Percentiles rank a stretch among this genome's conserved stretches.
phyloP scores from a whole-genome alignment of 2,113 vertebrate genomes.

The Nycticorax nycticorax region DNA sequence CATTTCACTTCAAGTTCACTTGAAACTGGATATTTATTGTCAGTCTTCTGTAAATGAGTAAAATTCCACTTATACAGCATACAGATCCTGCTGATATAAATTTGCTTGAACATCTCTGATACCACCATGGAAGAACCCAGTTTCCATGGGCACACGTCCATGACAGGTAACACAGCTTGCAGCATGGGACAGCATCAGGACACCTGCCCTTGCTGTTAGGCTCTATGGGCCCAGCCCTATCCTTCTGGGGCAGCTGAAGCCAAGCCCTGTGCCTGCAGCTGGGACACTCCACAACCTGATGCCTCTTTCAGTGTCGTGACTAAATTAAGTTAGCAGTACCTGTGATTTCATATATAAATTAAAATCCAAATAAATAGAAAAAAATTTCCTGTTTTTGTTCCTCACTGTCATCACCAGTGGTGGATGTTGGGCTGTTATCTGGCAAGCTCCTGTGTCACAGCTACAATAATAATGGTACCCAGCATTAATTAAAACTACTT shows the following conservation, averaged over 20 bases:
- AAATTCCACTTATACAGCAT: not conserved
- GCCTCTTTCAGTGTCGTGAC: not conserved
- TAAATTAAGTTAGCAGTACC: not conserved
- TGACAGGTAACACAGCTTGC: not conserved
- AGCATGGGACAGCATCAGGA: accelerated
- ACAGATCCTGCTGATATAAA: not conserved
- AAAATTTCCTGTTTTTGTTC: not conserved
- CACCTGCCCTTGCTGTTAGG: not conserved
- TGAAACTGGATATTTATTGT: not conserved
- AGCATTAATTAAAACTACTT: not conserved
- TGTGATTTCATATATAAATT: too few relatives aligned
- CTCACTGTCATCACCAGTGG: too few relatives aligned
- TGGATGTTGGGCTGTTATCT: not conserved
- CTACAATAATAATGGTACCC: not conserved
- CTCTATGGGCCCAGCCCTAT: not conserved
- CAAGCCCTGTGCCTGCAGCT: not conserved
- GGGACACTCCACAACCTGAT: not conserved
- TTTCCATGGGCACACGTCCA: accelerated
- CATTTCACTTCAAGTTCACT: not conserved
- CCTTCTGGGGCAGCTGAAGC: not conserved
- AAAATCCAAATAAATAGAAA: too few relatives aligned
- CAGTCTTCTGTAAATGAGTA: not conserved
- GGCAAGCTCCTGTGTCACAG: not conserved
- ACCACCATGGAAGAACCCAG: not conserved
- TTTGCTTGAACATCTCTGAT: not conserved